Evolutionary conservation across 2,113 vertebrate species (phyloP), one percentile per base, ranked within the genome.

Genomic region (Scolopax mira): DNA sequence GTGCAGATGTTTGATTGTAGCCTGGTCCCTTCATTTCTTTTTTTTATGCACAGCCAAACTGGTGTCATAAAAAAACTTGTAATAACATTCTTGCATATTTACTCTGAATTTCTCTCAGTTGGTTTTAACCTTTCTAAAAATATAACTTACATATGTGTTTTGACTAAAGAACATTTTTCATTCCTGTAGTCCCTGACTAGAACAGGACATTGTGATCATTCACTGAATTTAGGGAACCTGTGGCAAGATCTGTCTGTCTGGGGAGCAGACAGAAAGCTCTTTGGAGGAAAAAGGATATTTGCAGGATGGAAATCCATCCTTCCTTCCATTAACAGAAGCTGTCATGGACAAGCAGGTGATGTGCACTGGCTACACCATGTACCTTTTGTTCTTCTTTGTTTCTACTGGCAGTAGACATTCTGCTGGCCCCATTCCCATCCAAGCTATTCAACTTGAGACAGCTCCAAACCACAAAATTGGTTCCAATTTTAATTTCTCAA

Each of bases 401-500:
- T 91, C 88, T 85, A 12, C 61, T 95, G 82, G 93, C 85, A 80
- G 58, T 39, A 86, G 60, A 73, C 33, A 28, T 66, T 80, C n/a
- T 74, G 27, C 42, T 96, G 93, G 85, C 57, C 8, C 37, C 42
- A 79, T 94, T 95, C 79, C 88, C 37, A 61, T 28, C 65, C 15
- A 49, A 90, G 51, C 79, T 86, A 44, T 88, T 86, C 48, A 75
- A 66, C 18, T 61, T 95, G 79, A 90, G 85, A 84, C 73, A 74
- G 11, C 1, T 72, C 92, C 93, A 95, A 94, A 78, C 72, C 92
- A 93, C 72, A 67, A 57, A 61, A 88, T 42, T 84, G 70, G 39
- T 92, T 90, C 35, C 61, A 90, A 75, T 84, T 93, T 88, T 67
- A 74, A 67, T 88, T 79, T 90, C 82, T n/a, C 55, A 64, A 88